Conservation (phyloP, 2,888 invertebrate genomes). For the Drosophila buzzatii region DNA sequence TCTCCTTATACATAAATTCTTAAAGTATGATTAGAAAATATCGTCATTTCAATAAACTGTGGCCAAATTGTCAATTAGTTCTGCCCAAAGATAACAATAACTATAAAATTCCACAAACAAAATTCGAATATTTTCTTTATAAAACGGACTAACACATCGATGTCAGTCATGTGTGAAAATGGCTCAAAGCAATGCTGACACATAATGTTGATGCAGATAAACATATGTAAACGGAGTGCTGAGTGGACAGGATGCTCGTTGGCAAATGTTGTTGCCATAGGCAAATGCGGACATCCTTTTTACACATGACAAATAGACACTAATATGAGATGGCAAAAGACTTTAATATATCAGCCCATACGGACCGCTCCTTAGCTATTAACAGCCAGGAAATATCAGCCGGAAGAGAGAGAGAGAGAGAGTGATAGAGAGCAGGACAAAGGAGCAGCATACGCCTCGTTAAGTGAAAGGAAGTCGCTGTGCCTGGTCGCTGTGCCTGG, state of each 20-base stretch:
- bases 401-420: slow-evolving; percentile 4
- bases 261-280: slow-evolving; percentile 3
- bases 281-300: slow-evolving; percentile 49
- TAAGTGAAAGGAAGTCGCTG: not conserved
- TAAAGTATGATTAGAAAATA: not conserved
- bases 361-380: not conserved
- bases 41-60: not conserved
- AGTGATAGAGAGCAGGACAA: no score
- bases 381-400: slow-evolving; percentile 32
- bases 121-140: not conserved
- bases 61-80: not conserved
- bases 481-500: not conserved
- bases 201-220: slow-evolving; percentile 31
- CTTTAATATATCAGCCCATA: slow-evolving; percentile 14
- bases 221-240: slow-evolving; percentile 36
- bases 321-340: slow-evolving; percentile 27
- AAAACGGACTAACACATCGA: slow-evolving; percentile 5
- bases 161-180: slow-evolving; percentile 27
- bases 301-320: slow-evolving; percentile 30
- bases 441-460: not conserved
- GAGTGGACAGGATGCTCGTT: slow-evolving; percentile 15
- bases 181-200: slow-evolving; percentile 10
- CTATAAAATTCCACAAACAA: not conserved
- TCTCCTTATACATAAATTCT: not conserved
- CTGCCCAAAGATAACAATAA: not conserved